Percentiles rank a stretch among this genome's conserved stretches.
phyloP scores from a whole-genome alignment of 2,888 invertebrate genomes.

The Cantharis rufa region DNA sequence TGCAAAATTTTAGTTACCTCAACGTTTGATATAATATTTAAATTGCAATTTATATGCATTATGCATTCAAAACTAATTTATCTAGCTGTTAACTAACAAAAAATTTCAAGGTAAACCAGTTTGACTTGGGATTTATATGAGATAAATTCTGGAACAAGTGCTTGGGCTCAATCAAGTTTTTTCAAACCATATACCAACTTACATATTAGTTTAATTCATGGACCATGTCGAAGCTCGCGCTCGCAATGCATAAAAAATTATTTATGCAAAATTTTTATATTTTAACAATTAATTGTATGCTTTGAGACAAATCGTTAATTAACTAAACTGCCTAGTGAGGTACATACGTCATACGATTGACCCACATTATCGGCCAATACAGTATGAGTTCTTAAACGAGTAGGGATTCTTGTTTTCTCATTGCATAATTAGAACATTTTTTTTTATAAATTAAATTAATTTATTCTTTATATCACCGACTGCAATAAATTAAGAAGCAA shows the following conservation, averaged over 20 bases:
- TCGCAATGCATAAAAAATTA: background rate
- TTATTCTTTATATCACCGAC: background rate
- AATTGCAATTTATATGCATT: background rate
- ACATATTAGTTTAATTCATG: slow-evolving; percentile 5
- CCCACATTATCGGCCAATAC: slow-evolving; percentile 16
- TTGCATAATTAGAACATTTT: background rate
- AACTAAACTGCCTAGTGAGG: slow-evolving; percentile 2
- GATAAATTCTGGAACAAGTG: slow-evolving; percentile 23
- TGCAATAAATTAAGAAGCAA: background rate
- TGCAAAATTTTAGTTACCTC: background rate
- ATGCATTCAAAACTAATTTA: background rate
- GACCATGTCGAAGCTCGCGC: slow-evolving; percentile 12
- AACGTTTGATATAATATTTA: background rate
- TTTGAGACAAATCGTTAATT: slow-evolving; percentile 5
- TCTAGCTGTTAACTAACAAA: slow-evolving; percentile 7
- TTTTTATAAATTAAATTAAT: background rate
- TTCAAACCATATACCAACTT: slow-evolving; percentile 3
- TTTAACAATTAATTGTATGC: slow-evolving; percentile 1
- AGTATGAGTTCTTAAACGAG: background rate
- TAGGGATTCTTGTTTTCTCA: slow-evolving; percentile 7
- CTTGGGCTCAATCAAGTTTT: slow-evolving; percentile 12
- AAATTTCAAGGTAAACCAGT: slow-evolving; percentile 20
- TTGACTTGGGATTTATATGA: slow-evolving; percentile 12
- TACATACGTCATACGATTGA: background rate
- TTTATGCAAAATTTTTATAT: background rate